Evolutionary conservation across 2,113 vertebrate species (phyloP).

Genomic region (Dipodomys spectabilis): DNA sequence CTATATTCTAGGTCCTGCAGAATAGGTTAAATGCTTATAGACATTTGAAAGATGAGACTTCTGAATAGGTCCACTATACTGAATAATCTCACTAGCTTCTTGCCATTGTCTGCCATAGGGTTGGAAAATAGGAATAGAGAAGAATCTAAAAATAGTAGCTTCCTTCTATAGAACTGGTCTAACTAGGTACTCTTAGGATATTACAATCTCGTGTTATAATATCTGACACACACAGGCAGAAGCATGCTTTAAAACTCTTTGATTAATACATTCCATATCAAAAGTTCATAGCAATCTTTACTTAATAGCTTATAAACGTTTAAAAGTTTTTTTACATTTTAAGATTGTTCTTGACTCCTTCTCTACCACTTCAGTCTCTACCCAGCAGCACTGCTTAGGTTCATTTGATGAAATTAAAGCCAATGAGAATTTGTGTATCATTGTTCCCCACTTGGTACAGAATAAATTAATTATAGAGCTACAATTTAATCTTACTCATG

Average conservation of each 20-base stretch:
- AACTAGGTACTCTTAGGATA: neutral
- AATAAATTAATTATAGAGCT: neutral
- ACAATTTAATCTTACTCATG: slow-evolving; percentile 1
- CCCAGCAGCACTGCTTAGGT: neutral
- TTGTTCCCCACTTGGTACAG: slow-evolving; percentile 19
- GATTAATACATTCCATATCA: slow-evolving; percentile 1
- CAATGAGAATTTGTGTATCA: slow-evolving; percentile 11
- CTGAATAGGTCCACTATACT: neutral
- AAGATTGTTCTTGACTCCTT: neutral
- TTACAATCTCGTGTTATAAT: neutral
- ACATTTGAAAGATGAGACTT: neutral
- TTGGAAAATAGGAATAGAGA: neutral
- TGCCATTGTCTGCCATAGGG: neutral
- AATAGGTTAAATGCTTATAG: slow-evolving; percentile 13
- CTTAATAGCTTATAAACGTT: slow-evolving; percentile 30
- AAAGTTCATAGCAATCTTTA: neutral
- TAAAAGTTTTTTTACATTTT: slow-evolving; percentile 21
- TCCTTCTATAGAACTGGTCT: neutral
- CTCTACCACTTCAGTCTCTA: neutral
- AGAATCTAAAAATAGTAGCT: slow-evolving; percentile 19
- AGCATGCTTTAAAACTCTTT: slow-evolving; percentile 32
- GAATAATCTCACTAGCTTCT: neutral
- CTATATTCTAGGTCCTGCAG: neutral
- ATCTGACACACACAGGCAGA: neutral
- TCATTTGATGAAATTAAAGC: neutral